phyloP scores from a whole-genome alignment of 2,888 invertebrate genomes.

The Ectemnius cavifrons region DNA sequence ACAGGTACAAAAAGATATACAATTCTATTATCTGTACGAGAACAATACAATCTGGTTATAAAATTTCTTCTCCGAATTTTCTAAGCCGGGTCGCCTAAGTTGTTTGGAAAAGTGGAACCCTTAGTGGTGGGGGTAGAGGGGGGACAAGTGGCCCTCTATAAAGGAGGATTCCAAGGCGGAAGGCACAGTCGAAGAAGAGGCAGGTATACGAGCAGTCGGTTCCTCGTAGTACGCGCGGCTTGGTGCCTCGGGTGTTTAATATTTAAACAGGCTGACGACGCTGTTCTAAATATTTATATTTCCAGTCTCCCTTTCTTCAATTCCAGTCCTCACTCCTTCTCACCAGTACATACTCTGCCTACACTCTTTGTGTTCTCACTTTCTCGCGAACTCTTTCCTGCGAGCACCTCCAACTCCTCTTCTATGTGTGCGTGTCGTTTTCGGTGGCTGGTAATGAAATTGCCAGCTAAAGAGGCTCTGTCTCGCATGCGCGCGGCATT shows the following conservation, averaged over 20 bases:
- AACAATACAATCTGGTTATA: no score
- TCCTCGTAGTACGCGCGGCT: no score
- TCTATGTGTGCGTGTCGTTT: slow-evolving; percentile 37
- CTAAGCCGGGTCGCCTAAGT: no score
- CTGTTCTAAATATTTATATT: slow-evolving; percentile 59
- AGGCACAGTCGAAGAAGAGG: no score
- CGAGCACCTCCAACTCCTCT: not conserved
- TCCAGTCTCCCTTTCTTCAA: slow-evolving; percentile 13
- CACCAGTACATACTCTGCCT: not conserved
- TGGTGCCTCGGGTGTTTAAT: slow-evolving; percentile 43
- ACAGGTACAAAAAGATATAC: no score
- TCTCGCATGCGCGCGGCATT: not conserved
- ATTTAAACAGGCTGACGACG: slow-evolving; percentile 48
- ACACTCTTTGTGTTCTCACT: not conserved
- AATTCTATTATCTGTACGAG: no score
- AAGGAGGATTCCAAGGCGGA: no score
- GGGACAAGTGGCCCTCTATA: no score
- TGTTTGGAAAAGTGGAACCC: no score
- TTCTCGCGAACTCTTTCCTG: slow-evolving; percentile 5
- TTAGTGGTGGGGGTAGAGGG: no score
- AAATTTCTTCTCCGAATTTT: no score
- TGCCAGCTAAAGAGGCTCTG: slow-evolving; percentile 44
- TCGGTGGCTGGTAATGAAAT: slow-evolving; percentile 54
- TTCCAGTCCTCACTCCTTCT: slow-evolving; percentile 2
- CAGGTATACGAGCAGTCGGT: no score